A percentile compares a stretch with the other conserved stretches of the same genome.
phyloP scores from a whole-genome alignment of 2,888 invertebrate genomes.

The Tenthredo mesomela region DNA sequence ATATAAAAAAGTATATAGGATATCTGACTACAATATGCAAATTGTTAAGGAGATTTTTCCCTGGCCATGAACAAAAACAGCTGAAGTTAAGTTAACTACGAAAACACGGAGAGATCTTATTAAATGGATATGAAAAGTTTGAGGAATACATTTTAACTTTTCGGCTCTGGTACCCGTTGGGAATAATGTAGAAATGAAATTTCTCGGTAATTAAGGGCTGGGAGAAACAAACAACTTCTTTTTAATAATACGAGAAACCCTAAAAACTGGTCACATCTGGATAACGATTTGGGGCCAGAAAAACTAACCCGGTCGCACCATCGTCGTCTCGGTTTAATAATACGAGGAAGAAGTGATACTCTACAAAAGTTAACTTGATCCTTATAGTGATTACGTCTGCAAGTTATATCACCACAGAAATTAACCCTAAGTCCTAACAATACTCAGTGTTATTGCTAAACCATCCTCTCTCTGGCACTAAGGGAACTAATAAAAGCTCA shows the following conservation, averaged over 20 bases:
- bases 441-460: constrained; percentile 26
- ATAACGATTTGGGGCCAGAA: background rate
- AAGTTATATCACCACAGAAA: constrained; percentile 10
- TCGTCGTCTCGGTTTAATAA: background rate
- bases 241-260: constrained; percentile 39
- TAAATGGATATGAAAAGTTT: constrained; percentile 41
- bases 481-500: constrained; percentile 21
- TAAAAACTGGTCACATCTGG: constrained; percentile 32
- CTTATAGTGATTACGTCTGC: background rate
- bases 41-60: background rate
- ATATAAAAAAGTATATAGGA: background rate
- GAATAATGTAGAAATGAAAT: constrained; percentile 12
- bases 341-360: constrained; percentile 13
- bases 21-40: constrained; percentile 35
- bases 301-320: constrained; percentile 6
- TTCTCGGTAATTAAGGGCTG: constrained; percentile 34
- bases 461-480: background rate
- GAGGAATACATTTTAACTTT: constrained; percentile 42
- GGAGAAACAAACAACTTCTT: constrained; percentile 44
- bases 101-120: constrained; percentile 23
- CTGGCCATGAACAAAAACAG: background rate
- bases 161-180: background rate
- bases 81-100: constrained; percentile 11
- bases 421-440: constrained; percentile 32
- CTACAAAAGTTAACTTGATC: background rate